Evolutionary conservation across 2,888 invertebrate species (phyloP).

Genomic region (Trileptium ribeirensis): DNA sequence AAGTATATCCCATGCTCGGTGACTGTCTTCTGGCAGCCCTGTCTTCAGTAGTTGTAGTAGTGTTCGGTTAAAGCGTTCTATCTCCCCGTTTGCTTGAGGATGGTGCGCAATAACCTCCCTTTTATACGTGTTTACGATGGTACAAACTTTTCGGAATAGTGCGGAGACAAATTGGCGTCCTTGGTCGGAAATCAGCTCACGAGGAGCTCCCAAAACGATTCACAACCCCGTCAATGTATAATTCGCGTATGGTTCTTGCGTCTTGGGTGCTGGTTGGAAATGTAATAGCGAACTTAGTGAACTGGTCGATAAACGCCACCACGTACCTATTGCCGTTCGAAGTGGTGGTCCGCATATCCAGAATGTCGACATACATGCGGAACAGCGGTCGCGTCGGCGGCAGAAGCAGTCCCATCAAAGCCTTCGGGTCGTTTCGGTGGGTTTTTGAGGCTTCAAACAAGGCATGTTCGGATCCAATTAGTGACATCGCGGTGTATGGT

Average conservation of each 20-base stretch:
- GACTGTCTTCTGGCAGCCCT: constrained; percentile 33
- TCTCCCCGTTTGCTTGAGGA: constrained; percentile 32
- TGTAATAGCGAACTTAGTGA: background rate
- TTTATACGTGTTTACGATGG: constrained; percentile 24
- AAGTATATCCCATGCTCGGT: constrained; percentile 40
- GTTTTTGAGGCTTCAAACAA: too few species aligned
- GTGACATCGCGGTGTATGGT: too few species aligned
- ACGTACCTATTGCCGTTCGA: background rate
- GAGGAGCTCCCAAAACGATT: constrained; percentile 33
- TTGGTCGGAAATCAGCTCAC: constrained; percentile 32
- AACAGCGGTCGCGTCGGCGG: too few species aligned
- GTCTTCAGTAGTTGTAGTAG: constrained; percentile 33
- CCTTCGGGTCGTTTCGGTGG: too few species aligned
- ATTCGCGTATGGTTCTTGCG: too few species aligned
- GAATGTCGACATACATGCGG: background rate
- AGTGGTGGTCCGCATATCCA: background rate
- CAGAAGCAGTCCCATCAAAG: too few species aligned
- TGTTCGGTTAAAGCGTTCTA: constrained; percentile 39
- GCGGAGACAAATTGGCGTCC: constrained; percentile 33
- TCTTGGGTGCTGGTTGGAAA: too few species aligned
- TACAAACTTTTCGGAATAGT: constrained; percentile 25
- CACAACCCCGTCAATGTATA: too few species aligned
- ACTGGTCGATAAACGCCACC: background rate
- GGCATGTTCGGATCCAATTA: too few species aligned
- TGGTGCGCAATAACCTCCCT: constrained; percentile 28